A percentile compares a stretch with the other conserved stretches of the same genome.
Evolutionary conservation across 2,888 invertebrate species (phyloP).

Genomic region (Subacronicta megacephala): DNA sequence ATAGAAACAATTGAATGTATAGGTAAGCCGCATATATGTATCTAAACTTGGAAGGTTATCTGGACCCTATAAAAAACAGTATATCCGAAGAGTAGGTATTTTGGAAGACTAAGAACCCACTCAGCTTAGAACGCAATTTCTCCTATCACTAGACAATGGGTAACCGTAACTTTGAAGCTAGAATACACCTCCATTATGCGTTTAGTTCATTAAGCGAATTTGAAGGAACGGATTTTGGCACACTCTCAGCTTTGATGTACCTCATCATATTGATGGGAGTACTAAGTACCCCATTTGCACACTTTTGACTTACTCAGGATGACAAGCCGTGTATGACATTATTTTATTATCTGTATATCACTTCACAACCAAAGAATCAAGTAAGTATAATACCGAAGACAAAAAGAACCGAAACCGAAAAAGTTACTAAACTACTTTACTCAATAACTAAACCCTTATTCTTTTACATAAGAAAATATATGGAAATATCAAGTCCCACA

Average conservation of each 20-base stretch:
- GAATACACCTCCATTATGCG: conserved; percentile 80
- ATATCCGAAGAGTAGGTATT: no score
- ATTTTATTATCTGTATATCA: not conserved
- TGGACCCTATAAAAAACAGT: conserved; percentile 42
- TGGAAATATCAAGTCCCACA: conserved; percentile 12
- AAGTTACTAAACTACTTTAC: no score
- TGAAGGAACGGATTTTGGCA: conserved; percentile 72
- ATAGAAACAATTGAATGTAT: conserved; percentile 14
- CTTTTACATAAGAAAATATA: not conserved
- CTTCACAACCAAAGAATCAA: no score
- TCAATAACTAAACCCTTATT: not conserved
- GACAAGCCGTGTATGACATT: conserved; percentile 1
- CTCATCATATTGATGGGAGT: conserved; percentile 71
- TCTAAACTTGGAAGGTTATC: conserved; percentile 37
- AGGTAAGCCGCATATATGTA: conserved; percentile 30
- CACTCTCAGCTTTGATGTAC: conserved; percentile 63
- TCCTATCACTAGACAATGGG: conserved; percentile 72
- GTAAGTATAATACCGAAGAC: no score
- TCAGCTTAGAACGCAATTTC: conserved; percentile 69
- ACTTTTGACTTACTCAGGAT: conserved; percentile 10
- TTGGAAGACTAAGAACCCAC: conserved; percentile 54
- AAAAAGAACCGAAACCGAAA: no score
- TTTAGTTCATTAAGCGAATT: conserved; percentile 80
- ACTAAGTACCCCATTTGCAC: conserved; percentile 18
- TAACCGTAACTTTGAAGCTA: conserved; percentile 66